These are phyloP conservation scores for Procavia capensis DNA, from an alignment of 2,113 vertebrate genomes.

Conservation along the genomic window DNA sequence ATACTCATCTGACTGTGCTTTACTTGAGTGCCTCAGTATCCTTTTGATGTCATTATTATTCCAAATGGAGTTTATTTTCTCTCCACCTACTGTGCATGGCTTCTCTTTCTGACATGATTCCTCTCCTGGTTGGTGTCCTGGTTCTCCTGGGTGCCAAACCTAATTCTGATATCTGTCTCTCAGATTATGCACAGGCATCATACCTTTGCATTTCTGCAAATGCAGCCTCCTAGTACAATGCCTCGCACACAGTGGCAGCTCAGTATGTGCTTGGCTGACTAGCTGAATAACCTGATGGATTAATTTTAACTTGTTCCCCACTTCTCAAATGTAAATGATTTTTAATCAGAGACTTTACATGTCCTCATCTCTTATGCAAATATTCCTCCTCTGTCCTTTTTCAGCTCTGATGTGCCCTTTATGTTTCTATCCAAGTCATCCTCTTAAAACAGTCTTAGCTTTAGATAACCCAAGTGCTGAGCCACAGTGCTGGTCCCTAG, in stretches of 20 bases:
- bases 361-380: not conserved
- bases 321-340: conserved; percentile 13
- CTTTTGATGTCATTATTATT: not conserved
- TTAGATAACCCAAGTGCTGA: not conserved
- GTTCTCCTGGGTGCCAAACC: not conserved
- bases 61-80: not conserved
- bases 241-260: not conserved
- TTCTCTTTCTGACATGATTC: not conserved
- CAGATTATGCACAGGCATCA: fast-evolving
- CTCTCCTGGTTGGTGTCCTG: not conserved
- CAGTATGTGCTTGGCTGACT: not conserved
- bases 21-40: not conserved
- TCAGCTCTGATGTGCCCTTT: not conserved
- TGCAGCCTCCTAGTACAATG: not conserved
- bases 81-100: not conserved
- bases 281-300: not conserved
- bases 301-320: not conserved
- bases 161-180: not conserved
- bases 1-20: not conserved
- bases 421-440: not conserved
- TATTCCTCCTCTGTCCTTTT: not conserved
- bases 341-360: not conserved
- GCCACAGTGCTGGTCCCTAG: not conserved
- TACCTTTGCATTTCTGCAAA: not conserved
- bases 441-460: not conserved